Base-by-base conservation (phyloP, 2,113 vertebrate genomes). In the Egretta garzetta region DNA sequence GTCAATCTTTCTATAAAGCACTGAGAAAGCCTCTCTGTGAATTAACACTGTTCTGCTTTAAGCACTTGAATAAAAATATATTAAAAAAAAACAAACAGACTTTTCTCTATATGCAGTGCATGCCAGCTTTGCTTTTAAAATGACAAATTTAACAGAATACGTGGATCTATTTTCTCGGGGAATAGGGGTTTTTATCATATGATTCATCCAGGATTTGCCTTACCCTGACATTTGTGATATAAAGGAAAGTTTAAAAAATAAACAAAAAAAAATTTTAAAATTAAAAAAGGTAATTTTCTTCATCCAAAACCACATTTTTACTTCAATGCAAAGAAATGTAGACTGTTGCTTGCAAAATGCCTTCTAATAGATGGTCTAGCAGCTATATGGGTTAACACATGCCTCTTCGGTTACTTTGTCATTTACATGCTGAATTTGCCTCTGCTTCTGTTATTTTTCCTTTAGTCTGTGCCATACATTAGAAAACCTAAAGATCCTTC, bases 201-300 rank as follows among this genome's bases (percentile, higher is more conserved):
- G 55, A 97, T 92, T 97, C 98, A 98, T 98, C 97, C 96, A 97
- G 93, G 96, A 97, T 98, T 98, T 98, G 98, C 98, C 97, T 98
- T 98, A 98, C 96, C 96, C 95, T 97, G 95, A 98, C 98, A 98
- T 98, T 98, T 98, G 97, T 98, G 98, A 98, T 98, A 98, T 76
- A 96, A 97, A 97, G 96, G 74, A 94, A 97, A 97, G 94, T 87
- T 96, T 90, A 43, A 92, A 97, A 97, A 94, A 94, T 2, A 93
- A 85, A 90, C 97, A 90, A 76, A 90, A 9, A 90, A 97, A 90
- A 76, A 90, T 8, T 21, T 18, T 97, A 95, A 74, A 87, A 74
- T 96, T 82, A 35, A 81, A 96, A 90, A 97, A 97, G 86, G 82
- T 98, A 93, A 97, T 98, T 98, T 98, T 98, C 96, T 98, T 88